Conservation (phyloP, 2,113 vertebrate genomes). For the Zootoca vivipara region DNA sequence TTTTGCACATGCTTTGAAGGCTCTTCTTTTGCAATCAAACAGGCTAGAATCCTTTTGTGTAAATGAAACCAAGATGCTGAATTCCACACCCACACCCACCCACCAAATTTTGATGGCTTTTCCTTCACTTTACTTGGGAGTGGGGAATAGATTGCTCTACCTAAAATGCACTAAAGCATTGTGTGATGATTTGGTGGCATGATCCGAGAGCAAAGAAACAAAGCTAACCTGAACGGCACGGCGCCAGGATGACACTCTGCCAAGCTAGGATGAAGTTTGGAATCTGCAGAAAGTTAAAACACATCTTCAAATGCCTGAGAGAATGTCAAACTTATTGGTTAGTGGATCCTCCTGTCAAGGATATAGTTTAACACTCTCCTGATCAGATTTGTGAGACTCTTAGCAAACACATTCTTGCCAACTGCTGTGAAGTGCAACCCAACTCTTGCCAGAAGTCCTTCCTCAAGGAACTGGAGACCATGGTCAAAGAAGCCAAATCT, state of each 20-base stretch:
- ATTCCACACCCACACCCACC: background rate
- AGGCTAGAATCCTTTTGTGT: no score
- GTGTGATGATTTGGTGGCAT: background rate
- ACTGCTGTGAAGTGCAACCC: no score
- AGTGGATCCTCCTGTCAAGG: background rate
- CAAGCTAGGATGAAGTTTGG: conserved; percentile 80
- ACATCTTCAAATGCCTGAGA: background rate
- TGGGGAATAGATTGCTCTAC: background rate
- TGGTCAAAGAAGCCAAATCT: no score
- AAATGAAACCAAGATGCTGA: background rate
- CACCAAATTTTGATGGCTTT: no score
- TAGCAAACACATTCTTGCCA: no score
- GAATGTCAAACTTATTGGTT: background rate
- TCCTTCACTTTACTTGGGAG: background rate
- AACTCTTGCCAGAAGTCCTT: no score
- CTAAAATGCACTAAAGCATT: background rate
- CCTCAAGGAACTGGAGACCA: no score
- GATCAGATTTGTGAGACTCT: no score
- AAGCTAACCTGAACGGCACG: conserved; percentile 85
- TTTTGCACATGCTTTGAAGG: background rate
- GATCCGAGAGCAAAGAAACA: background rate
- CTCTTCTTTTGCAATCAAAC: background rate
- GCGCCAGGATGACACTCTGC: conserved; percentile 86
- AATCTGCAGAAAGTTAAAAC: conserved; percentile 61
- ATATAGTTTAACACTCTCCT: no score